Evolutionary conservation across 2,113 vertebrate species (phyloP), one percentile per base, ranked within the genome.

Genomic region (Potamarius usumacintae): DNA sequence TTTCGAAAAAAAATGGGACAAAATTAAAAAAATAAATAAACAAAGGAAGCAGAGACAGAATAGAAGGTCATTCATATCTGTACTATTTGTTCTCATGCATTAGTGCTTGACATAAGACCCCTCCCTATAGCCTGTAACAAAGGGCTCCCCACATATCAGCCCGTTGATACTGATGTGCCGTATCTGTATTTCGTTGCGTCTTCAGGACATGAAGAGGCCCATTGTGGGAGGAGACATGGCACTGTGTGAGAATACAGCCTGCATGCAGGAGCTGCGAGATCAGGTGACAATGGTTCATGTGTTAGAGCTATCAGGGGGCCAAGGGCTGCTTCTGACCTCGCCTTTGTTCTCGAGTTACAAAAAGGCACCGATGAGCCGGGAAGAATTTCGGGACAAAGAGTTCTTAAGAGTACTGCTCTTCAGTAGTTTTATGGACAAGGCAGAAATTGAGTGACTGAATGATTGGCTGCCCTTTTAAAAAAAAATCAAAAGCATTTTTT

Each of bases 181-280:
- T 92, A 90, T 89, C 85, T 91, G 8, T 88, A 74, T 89, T 89
- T 69, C 89, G 27, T 60, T 92, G 83, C 93, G 84, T 89, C 83
- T 93, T 48, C 88, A 93, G 94, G 92, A 94, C 84, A 91, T 94
- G 91, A 94, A 93, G 89, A 89, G 7, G 65, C 88, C 91, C 92
- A 93, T 94, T 95, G 94, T 94, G 27, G 42, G 69, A 27, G 22
- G 55, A 85, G 88, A 72, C 86, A 89, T 52, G 77, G 92, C 94
- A 90, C 90, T 87, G 88, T 92, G 94, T 95, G 95, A 93, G 94
- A 96, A 93, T 89, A 80, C 34, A 69, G 93, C 90, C 17, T 12
- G 88, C 27, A 89, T 85, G 34, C 90, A 93, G 91, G 92, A 94
- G 89, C 92, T 94, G 76, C 92, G 76, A 86, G 94, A 94, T 95